Base-by-base conservation (phyloP, 2,888 invertebrate genomes). In the Cheilosia soror region DNA sequence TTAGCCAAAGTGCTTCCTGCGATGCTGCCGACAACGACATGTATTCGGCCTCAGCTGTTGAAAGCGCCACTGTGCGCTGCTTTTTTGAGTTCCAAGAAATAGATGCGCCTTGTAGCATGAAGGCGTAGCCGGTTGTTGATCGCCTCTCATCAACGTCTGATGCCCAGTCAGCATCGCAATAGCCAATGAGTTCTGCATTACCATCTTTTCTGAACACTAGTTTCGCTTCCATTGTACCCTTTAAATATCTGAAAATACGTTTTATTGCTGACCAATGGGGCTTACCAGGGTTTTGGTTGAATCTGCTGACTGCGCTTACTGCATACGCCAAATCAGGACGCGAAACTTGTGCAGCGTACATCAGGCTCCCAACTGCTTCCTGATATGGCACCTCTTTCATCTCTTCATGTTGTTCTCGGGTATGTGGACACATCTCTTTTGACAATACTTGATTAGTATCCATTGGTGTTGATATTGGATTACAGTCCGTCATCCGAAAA, bases 261-360 rank as follows among this genome's bases (percentile, higher is more conserved):
- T 88, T 88, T 2, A 84, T 80, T 20, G 87, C 78, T 53, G n/a
- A 60, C 87, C 87, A 88, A 51, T 88, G 88, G 0, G 85, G 47
- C n/a, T 81, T 63, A 11, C 69, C 79, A 29, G 72, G 80, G 53
- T 81, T 79, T n/a, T 76, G 58, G 40, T 87, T 87, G 31, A 80
- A 88, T 44, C 83, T 66, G 62, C 88, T 88, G 4, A 87, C 72
- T 29, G 51, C 53, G 49, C 76, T 87, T 4, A 87, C 87, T n/a
- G 87, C 87, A 68, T 77, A 88, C 1, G 86, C 77, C 7, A 88
- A 63, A 65, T 88, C 88, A 33, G 85, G 87, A 11, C 73, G 58
- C 4, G 72, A 77, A 27, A 69, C 66, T 55, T 87, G 76, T 9
- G 72, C 58, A 29, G 83, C 58, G 25, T 85, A 73, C 55, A 63